These are phyloP conservation scores for Athalia circularis DNA, from an alignment of 2,888 invertebrate genomes.

Conservation along the genomic window DNA sequence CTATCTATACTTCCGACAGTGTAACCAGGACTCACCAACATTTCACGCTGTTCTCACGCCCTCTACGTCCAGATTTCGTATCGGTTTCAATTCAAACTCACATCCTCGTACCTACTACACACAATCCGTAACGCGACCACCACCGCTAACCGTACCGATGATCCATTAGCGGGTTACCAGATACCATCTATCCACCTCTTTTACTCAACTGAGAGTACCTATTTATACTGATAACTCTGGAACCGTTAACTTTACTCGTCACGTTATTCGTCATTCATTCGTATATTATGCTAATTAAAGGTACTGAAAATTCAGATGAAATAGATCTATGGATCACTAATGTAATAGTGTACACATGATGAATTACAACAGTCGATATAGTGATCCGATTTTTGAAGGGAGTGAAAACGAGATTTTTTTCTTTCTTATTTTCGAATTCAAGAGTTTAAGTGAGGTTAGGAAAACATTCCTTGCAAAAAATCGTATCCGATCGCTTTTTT, in stretches of 20 bases:
- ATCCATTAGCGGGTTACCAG: constrained; percentile 23
- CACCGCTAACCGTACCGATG: neutral
- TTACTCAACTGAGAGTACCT: neutral
- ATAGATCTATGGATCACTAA: too few species aligned
- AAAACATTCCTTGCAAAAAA: too few species aligned
- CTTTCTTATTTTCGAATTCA: too few species aligned
- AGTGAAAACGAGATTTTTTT: too few species aligned
- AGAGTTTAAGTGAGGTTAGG: too few species aligned
- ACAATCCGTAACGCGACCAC: too few species aligned
- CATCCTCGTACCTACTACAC: neutral
- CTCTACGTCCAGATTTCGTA: constrained; percentile 5
- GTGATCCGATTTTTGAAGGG: too few species aligned
- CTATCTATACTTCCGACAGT: neutral
- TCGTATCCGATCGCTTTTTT: too few species aligned
- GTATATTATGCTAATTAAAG: too few species aligned
- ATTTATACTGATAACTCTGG: neutral
- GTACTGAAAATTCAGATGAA: too few species aligned
- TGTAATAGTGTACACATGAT: too few species aligned
- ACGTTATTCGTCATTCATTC: neutral
- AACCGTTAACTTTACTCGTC: neutral
- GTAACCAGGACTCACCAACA: constrained; percentile 5
- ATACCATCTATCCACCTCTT: neutral
- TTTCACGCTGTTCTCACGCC: constrained; percentile 21
- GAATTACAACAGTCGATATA: too few species aligned
- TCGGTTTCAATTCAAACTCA: constrained; percentile 23